A percentile compares a stretch with the other conserved stretches of the same genome.
phyloP scores from a whole-genome alignment of 2,797 vertebrate species.

The Discoglossus pictus region DNA sequence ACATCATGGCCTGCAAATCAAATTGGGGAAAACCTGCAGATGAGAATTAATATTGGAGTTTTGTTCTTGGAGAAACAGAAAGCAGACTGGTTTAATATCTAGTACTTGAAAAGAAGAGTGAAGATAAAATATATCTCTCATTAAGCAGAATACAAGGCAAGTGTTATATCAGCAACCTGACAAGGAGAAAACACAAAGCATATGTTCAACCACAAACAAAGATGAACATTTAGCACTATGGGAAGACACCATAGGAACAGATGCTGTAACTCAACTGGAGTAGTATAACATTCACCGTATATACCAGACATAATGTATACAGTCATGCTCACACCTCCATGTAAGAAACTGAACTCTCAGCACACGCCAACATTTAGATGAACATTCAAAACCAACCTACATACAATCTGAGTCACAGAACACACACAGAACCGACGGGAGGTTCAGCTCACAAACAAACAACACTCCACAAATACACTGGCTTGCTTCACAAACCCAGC shows the following conservation, averaged over 20 bases:
- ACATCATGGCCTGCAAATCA: no score
- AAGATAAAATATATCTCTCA: neutral
- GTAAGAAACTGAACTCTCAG: conserved; percentile 40
- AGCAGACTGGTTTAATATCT: no score
- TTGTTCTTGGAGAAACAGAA: no score
- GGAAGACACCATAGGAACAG: neutral
- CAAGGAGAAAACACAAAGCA: conserved; percentile 9
- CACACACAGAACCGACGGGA: neutral
- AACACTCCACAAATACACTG: neutral
- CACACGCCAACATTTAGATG: conserved; percentile 40
- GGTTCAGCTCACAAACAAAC: neutral
- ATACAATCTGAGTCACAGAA: neutral
- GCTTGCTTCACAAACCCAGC: neutral
- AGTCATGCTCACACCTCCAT: neutral
- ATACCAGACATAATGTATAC: conserved; percentile 27
- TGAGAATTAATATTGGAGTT: no score
- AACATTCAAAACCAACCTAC: conserved; percentile 12
- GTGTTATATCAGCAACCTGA: conserved; percentile 1
- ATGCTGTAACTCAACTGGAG: neutral
- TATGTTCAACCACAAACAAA: neutral
- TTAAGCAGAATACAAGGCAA: conserved; percentile 6
- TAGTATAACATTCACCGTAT: conserved; percentile 11
- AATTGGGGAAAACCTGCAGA: no score
- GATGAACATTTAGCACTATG: neutral
- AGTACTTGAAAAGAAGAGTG: neutral